Evolutionary conservation across 2,113 vertebrate species (phyloP).

Genomic region (Syrmaticus mikado): DNA sequence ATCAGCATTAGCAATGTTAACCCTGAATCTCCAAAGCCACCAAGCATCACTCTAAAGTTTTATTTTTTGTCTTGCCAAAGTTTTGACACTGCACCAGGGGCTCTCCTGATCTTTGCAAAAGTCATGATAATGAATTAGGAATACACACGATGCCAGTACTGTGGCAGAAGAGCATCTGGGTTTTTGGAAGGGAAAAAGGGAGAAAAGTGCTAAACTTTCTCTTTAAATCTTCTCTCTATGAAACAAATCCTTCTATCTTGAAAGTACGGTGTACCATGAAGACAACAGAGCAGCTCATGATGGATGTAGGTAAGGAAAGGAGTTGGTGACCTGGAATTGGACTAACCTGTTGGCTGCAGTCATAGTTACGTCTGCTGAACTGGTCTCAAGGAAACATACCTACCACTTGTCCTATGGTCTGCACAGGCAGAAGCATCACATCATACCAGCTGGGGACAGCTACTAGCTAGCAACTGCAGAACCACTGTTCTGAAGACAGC

Average conservation of each 20-base stretch:
- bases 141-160: not conserved
- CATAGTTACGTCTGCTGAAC: not conserved
- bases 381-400: not conserved
- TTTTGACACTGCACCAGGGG: not conserved
- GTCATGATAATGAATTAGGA: not conserved
- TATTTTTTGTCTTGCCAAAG: not conserved
- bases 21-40: not conserved
- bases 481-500: not conserved
- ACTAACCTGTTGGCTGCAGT: not conserved
- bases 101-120: not conserved
- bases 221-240: not conserved
- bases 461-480: rapidly evolving
- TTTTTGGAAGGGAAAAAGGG: not conserved
- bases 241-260: not conserved
- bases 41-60: not conserved
- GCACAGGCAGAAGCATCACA: not conserved
- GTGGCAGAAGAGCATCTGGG: not conserved
- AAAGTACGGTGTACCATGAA: not conserved
- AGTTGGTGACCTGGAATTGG: not conserved
- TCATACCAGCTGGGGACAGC: rapidly evolving
- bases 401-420: not conserved
- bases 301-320: not conserved
- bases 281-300: not conserved
- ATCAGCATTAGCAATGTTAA: not conserved
- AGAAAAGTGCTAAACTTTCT: not conserved